Evolutionary conservation across 1,140 invertebrate genomes (phyloP), one percentile per base, ranked within the genome.

Genomic region (Trichoplusia ni): DNA sequence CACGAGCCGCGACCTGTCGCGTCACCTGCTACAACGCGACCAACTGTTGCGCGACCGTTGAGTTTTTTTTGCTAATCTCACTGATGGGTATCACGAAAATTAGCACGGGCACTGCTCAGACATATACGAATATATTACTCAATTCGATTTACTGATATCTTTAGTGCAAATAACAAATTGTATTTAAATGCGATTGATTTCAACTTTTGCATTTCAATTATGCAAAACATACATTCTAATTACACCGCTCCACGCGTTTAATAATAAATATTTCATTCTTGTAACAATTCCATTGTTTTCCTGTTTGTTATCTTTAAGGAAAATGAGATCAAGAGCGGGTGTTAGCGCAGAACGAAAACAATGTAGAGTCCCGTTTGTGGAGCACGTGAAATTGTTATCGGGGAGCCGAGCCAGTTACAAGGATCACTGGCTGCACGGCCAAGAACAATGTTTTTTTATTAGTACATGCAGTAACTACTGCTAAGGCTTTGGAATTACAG

Each of bases 31-130:
- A 70, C 73, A 73, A 69, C n/a, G n/a, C n/a, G 62, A 79, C 84
- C 87, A 90, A 90, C 87, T 89, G 87, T 90, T 90, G 83, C 83
- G 70, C 84, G 84, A 82, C 86, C 84, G 87, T 90, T 87, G 86
- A 82, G n/a, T 90, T 90, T 90, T 89, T 90, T 90, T 88, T 83
- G 80, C 77, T 72, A 77, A 82, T 73, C 75, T 76, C 67, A 71
- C 62, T 46, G 44, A 62, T 69, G 47, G 73, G 58, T 82, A 73
- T 79, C 70, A 78, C 76, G 79, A 85, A 88, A 86, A 86, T 86
- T 82, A 81, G 81, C 81, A 79, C 79, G 77, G 35, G 18, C 35
- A 68, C 49, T 33, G 60, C 49, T 33, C 37, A 54, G 38, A 64
- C 27, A 42, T 54, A 54, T 54, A 51, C 46, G 23, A 19, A 18